Evolutionary conservation across 1,140 invertebrate genomes (phyloP).

Genomic region (Brachystomella parvula): DNA sequence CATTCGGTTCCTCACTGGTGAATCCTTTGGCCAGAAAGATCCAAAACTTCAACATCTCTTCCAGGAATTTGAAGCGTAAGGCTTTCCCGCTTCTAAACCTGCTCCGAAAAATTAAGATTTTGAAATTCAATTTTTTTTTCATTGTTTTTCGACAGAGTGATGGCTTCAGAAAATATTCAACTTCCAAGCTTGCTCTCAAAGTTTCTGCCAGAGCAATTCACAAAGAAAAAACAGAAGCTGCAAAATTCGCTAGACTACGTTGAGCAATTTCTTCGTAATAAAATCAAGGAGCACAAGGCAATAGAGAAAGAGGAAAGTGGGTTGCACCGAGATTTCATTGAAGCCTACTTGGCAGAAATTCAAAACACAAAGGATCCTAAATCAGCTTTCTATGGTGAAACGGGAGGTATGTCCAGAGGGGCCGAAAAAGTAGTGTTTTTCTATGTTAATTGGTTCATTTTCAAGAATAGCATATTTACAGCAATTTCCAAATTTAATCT

Average conservation of each 20-base stretch:
- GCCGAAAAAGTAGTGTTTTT: background rate
- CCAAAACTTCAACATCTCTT: background rate
- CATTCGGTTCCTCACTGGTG: background rate
- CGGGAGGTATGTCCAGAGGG: background rate
- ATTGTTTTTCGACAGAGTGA: conserved; percentile 18
- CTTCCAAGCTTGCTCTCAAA: background rate
- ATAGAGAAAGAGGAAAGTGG: background rate
- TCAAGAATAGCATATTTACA: too few species aligned
- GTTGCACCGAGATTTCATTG: conserved; percentile 7
- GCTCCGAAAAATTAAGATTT: too few species aligned
- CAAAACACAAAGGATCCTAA: background rate
- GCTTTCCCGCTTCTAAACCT: too few species aligned
- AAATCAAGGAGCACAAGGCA: conserved; percentile 26
- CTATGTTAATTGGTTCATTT: background rate
- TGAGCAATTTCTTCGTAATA: background rate
- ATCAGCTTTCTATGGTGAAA: background rate
- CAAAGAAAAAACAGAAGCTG: background rate
- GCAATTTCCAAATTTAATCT: too few species aligned
- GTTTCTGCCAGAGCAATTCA: conserved; percentile 13
- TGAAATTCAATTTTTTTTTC: background rate
- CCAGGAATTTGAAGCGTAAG: background rate
- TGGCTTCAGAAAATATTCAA: conserved; percentile 1
- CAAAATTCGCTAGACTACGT: background rate
- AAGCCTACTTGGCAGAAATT: conserved; percentile 3
- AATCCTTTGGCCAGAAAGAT: background rate